Percentiles rank a stretch among this genome's conserved stretches.
Evolutionary conservation across 30 jellyfish, hydroid and myxozoan species (phyloP).

Genomic region (Sanderia malayensis): DNA sequence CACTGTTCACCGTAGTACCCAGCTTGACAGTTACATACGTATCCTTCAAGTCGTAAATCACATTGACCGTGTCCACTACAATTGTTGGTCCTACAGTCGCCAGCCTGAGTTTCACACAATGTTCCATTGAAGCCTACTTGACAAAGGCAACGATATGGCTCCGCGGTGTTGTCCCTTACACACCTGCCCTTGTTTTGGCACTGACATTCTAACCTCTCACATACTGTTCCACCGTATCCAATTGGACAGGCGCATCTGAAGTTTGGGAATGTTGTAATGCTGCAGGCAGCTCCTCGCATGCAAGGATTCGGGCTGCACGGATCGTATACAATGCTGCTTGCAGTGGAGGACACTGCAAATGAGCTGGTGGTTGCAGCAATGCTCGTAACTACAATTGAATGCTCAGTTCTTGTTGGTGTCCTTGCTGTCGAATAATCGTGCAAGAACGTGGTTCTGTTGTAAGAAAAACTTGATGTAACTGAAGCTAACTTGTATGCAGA

Average conservation of each 20-base stretch:
- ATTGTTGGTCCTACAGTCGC: conserved; percentile 55
- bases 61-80: conserved; percentile 70
- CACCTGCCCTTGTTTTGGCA: conserved; percentile 80
- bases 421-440: background rate
- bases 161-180: conserved; percentile 40
- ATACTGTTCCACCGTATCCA: conserved; percentile 74
- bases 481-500: no score
- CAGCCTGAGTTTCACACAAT: conserved; percentile 39
- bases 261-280: conserved; percentile 9
- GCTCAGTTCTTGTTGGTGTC: background rate
- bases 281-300: conserved; percentile 52
- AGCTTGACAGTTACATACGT: conserved; percentile 54
- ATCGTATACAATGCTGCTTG: background rate
- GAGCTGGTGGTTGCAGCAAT: background rate
- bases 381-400: background rate
- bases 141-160: conserved; percentile 60
- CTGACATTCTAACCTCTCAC: conserved; percentile 62
- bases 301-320: conserved; percentile 57
- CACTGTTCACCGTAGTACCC: conserved; percentile 54
- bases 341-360: background rate
- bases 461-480: background rate
- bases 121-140: conserved; percentile 62
- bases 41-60: conserved; percentile 65
- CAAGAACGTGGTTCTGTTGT: background rate
- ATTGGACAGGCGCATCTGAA: conserved; percentile 62